Conservation (phyloP, 2,888 invertebrate genomes). For the Tenthredo mesomela region DNA sequence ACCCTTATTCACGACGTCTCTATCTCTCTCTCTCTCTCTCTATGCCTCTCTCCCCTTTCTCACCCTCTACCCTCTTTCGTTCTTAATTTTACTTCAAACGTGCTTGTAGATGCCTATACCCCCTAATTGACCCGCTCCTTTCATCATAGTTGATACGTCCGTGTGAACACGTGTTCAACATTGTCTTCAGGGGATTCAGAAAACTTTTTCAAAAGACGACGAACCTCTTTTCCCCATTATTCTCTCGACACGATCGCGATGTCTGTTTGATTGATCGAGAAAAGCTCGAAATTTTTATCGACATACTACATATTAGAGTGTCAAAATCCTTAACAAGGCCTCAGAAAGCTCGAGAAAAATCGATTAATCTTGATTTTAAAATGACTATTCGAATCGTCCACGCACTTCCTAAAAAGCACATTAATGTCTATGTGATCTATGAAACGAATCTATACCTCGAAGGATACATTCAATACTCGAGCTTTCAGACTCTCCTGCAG, state of each 20-base stretch:
- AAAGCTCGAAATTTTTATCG: background rate
- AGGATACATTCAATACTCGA: background rate
- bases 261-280: background rate
- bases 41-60: background rate
- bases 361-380: background rate
- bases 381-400: background rate
- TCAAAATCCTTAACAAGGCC: background rate
- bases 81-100: background rate
- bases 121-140: background rate
- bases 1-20: background rate
- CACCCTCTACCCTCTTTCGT: background rate
- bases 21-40: no score
- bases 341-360: background rate
- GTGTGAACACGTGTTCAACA: background rate
- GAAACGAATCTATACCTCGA: background rate
- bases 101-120: background rate
- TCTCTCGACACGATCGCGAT: background rate
- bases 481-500: background rate
- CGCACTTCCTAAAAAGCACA: background rate
- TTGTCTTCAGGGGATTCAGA: background rate
- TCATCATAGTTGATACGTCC: background rate
- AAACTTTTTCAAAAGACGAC: background rate
- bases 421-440: background rate
- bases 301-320: background rate
- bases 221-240: background rate